Conservation (phyloP, 2,888 invertebrate genomes). For the Drosophila bunnanda region DNA sequence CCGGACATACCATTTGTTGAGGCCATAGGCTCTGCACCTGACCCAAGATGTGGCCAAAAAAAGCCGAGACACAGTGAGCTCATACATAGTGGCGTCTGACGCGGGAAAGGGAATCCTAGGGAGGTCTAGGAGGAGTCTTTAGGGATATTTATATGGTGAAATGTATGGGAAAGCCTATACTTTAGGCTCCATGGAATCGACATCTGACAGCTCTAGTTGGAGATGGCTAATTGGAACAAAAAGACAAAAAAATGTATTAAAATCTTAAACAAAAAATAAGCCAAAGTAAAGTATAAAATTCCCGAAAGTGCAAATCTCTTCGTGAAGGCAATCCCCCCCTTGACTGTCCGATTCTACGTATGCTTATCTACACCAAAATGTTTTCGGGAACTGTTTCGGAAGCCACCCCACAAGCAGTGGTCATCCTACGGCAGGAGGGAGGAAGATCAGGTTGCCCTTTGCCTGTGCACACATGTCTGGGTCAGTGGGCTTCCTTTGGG, state of each 20-base stretch:
- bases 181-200: too few species aligned
- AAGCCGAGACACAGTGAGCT: conserved; percentile 33
- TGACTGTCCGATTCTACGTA: conserved; percentile 15
- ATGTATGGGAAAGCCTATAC: too few species aligned
- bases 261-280: background rate
- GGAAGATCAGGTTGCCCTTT: conserved; percentile 30
- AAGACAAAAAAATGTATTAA: too few species aligned
- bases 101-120: background rate
- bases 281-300: background rate
- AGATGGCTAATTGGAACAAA: background rate
- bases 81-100: conserved; percentile 17
- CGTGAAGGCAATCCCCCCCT: too few species aligned
- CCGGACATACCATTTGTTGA: conserved; percentile 23
- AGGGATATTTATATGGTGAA: too few species aligned
- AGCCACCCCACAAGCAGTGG: conserved; percentile 14
- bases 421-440: conserved; percentile 1
- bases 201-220: background rate
- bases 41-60: conserved; percentile 27
- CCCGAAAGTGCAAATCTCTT: background rate
- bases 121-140: background rate
- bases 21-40: conserved; percentile 31
- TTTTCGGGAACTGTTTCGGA: conserved; percentile 17
- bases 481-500: conserved; percentile 68
- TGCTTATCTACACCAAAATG: conserved; percentile 1
- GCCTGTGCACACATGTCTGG: conserved; percentile 62